Evolutionary conservation across 2,888 invertebrate species (phyloP), one percentile per base, ranked within the genome.

Genomic region (Epinotia demarniana): DNA sequence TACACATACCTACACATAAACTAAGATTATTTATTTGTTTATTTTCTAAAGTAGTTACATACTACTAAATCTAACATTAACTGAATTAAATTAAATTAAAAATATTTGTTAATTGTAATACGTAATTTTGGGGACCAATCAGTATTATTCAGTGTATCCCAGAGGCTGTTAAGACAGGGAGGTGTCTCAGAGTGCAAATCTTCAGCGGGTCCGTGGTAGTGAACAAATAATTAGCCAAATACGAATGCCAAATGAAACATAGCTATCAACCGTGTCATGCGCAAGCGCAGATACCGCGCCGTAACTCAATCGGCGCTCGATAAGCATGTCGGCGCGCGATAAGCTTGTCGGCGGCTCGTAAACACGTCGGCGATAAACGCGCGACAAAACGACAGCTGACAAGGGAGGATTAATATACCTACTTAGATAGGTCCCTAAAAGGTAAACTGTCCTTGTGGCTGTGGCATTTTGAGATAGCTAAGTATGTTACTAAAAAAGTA

Each of bases 321-420:
- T 89, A 66, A 66, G 13, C 19, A 16, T 60, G 85, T 83, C 77
- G 78, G 78, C 82, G 81, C 79, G 81, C 90, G 85, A 91, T 92
- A 92, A 89, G 89, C 92, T 89, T 85, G 90, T 92, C 93, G 88
- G 82, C 91, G 82, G 76, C 80, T 86, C 90, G 90, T 92, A 91
- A 92, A 92, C 81, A 85, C 86, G 92, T 92, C 90, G 86, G 76
- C 74, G 80, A 81, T 81, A 79, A 82, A 82, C 79, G 80, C 74
- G 53, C 73, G 78, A 79, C 79, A 79, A 82, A 80, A 68, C 74
- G 74, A 72, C 64, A 46, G 67, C 60, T 76, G 72, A 75, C 76
- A 78, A 73, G 77, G 76, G 72, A 27, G 68, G 68, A 62, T 68
- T 69, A 57, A 68, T 69, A 55, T 9, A 5, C n/a, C 43, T 46